Base-by-base conservation (phyloP, 2,113 vertebrate genomes). In the Amblyornis subalaris region DNA sequence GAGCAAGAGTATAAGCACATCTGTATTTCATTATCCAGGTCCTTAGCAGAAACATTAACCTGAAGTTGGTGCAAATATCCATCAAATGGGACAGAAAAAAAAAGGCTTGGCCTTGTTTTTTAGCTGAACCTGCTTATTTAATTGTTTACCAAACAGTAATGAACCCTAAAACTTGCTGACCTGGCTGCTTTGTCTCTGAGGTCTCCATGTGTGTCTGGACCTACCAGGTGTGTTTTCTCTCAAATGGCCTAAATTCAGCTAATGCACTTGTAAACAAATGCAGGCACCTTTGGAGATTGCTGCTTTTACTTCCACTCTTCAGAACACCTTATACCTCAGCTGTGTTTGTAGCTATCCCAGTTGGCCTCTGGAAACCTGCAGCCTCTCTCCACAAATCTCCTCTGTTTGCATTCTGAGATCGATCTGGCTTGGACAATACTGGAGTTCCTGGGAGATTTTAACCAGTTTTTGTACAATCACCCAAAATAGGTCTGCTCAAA, bases 11-110 rank as follows among this genome's bases (percentile, higher is more conserved):
- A n/a, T 45, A 53, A 45, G 7, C 21, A 26, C 3, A 17, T 5
- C 14, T 67, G 8, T 42, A 62, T 85, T 78, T 89, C 26, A 44
- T 87, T 55, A 60, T 67, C 28, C 19, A 47, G 21, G 23, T 81
- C 42, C 40, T 81, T 86, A 91, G 67, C 21, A 91, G 61, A 84
- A 93, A 67, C 78, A 87, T 31, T 78, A 55, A 89, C 71, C 42
- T 74, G 55, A 77, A 84, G 24, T 40, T 10, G 62, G 35, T 48
- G n/a, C 6, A 89, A 72, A 15, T 69, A 57, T 65, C 40, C 40
- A 55, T 7, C 10, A 83, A 88, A 90, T 33, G 21, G 18, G 38
- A 78, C 23, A 75, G 26, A 24, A 24, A 58, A 58, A 70, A 74
- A 85, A 35, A 85, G 9, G 2, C 25, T 55, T 65, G 14, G 9